These are phyloP conservation scores for Tarsius wallacei DNA, from an alignment of 2,797 vertebrate species.

Conservation along the genomic window DNA sequence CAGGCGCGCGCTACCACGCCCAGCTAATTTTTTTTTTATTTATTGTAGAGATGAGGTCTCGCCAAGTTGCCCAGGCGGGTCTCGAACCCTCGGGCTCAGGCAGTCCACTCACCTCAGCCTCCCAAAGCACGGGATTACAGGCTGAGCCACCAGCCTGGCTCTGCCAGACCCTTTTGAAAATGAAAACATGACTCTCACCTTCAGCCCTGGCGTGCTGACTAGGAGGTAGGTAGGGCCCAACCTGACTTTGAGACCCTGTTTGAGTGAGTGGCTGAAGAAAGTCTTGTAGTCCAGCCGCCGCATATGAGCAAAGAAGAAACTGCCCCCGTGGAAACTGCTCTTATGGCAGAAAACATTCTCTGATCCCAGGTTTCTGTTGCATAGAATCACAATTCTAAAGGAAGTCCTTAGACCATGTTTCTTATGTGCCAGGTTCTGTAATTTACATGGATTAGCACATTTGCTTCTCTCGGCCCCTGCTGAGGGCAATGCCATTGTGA, in stretches of 20 bases:
- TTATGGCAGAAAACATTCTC: background rate
- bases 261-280: background rate
- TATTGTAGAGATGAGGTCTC: too few species aligned
- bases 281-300: too few species aligned
- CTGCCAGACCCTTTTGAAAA: background rate
- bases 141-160: too few species aligned
- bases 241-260: background rate
- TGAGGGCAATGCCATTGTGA: background rate
- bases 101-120: too few species aligned
- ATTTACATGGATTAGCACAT: background rate
- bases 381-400: background rate
- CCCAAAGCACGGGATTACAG: too few species aligned
- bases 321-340: background rate
- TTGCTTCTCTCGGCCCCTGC: background rate
- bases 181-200: background rate
- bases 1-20: too few species aligned
- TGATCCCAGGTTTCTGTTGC: background rate
- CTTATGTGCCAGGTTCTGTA: too few species aligned
- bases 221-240: background rate
- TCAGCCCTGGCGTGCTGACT: background rate
- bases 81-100: too few species aligned
- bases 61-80: too few species aligned
- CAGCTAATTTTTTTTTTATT: too few species aligned
- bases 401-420: background rate
- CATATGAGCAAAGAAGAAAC: background rate